A percentile compares a stretch with the other conserved stretches of the same genome.
Evolutionary conservation across 2,113 vertebrate species (phyloP).

Genomic region (Misgurnus mizolepis): DNA sequence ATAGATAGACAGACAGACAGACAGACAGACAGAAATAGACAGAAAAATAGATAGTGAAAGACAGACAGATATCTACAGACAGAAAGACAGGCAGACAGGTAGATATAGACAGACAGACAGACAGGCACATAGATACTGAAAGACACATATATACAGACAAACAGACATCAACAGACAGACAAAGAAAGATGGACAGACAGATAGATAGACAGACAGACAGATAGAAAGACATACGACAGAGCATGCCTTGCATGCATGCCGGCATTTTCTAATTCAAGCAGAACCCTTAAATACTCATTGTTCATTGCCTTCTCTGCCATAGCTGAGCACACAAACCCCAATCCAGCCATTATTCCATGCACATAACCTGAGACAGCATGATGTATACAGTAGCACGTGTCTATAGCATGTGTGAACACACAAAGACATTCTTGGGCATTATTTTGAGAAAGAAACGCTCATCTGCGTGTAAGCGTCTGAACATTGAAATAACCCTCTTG

Average conservation of each 20-base stretch:
- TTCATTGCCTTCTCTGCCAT: neutral
- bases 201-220: neutral
- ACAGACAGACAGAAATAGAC: neutral
- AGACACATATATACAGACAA: neutral
- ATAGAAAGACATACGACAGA: conserved; percentile 15
- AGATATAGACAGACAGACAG: neutral
- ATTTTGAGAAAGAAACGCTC: neutral
- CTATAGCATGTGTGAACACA: conserved; percentile 14
- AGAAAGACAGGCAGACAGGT: neutral
- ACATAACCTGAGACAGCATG: neutral
- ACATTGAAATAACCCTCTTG: neutral
- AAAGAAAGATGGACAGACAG: neutral
- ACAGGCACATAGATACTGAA: neutral
- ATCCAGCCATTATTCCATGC: conserved; percentile 22
- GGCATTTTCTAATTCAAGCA: neutral
- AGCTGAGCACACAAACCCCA: conserved; percentile 21
- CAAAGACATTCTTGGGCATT: neutral
- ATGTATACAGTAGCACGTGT: neutral
- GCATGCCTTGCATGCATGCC: conserved; percentile 43
- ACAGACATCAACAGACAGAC: neutral
- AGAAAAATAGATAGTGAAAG: neutral
- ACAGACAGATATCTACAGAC: neutral
- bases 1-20: neutral
- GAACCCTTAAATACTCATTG: neutral
- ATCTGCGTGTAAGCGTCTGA: neutral